Conservation (phyloP, 2,888 invertebrate genomes). For the Theretra japonica region DNA sequence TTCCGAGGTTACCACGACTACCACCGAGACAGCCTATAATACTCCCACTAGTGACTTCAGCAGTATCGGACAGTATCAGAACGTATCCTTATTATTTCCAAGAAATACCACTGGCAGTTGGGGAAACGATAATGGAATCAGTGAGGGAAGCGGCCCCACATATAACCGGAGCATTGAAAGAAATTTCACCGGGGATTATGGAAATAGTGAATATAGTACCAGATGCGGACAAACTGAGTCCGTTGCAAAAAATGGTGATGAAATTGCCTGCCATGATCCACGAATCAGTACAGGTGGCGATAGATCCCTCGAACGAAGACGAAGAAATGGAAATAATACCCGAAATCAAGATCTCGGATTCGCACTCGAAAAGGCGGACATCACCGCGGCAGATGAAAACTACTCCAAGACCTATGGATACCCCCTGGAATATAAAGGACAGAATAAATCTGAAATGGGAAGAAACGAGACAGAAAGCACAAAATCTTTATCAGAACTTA, state of each 20-base stretch:
- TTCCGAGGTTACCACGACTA: slow-evolving; percentile 57
- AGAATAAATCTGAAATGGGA: slow-evolving; percentile 65
- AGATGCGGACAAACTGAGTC: slow-evolving; percentile 58
- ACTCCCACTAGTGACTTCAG: slow-evolving; percentile 73
- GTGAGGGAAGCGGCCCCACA: slow-evolving; percentile 78
- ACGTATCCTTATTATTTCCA: slow-evolving; percentile 79
- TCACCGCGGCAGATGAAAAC: slow-evolving; percentile 48
- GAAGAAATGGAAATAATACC: slow-evolving; percentile 55
- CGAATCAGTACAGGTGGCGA: slow-evolving; percentile 74
- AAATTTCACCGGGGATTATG: slow-evolving; percentile 77
- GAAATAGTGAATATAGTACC: slow-evolving; percentile 78
- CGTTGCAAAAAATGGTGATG: slow-evolving; percentile 71
- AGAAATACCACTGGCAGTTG: slow-evolving; percentile 78
- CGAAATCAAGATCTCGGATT: slow-evolving; percentile 47
- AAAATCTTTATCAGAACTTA: slow-evolving; percentile 68
- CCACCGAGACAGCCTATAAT: slow-evolving; percentile 72
- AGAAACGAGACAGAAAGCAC: slow-evolving; percentile 72
- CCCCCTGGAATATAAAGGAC: slow-evolving; percentile 55
- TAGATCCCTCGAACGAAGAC: slow-evolving; percentile 60
- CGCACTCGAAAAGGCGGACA: slow-evolving; percentile 41
- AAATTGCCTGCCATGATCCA: slow-evolving; percentile 72
- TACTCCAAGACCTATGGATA: slow-evolving; percentile 49
- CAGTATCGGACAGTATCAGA: slow-evolving; percentile 76
- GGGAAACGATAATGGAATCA: slow-evolving; percentile 77
- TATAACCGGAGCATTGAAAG: slow-evolving; percentile 74